A percentile compares a stretch with the other conserved stretches of the same genome.
These are phyloP conservation scores for Bombycilla garrulus DNA, from an alignment of 2,113 vertebrate genomes.

Conservation along the genomic window DNA sequence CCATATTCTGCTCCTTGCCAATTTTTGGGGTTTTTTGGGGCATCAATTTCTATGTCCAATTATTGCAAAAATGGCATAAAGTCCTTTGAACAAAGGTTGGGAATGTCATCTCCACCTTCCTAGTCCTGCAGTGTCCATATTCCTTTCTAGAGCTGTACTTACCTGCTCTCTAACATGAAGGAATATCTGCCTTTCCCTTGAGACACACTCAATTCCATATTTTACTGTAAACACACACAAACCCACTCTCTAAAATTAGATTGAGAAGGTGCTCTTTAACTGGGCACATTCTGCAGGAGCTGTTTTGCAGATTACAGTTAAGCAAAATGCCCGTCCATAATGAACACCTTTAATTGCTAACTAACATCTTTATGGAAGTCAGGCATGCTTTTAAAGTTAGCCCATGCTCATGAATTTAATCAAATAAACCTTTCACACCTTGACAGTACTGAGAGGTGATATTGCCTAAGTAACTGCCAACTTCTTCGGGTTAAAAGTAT, in stretches of 20 bases:
- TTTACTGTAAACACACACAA: neutral
- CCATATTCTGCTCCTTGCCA: too few species aligned
- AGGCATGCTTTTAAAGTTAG: neutral
- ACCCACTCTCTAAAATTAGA: neutral
- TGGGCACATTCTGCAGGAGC: neutral
- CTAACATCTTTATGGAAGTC: neutral
- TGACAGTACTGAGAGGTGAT: neutral
- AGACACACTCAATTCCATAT: neutral
- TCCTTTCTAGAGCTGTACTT: neutral
- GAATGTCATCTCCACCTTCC: neutral
- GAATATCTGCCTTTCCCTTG: neutral
- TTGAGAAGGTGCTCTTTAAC: neutral
- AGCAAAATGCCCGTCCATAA: neutral
- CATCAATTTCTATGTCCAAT: neutral
- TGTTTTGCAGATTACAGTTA: neutral
- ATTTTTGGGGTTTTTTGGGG: rapidly evolving
- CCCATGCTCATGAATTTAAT: neutral
- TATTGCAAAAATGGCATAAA: neutral
- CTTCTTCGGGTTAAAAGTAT: neutral
- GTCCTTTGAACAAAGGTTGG: neutral
- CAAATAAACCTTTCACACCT: neutral
- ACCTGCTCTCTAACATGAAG: neutral
- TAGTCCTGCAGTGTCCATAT: neutral
- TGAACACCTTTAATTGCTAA: neutral
- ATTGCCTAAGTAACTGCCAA: neutral